Evolutionary conservation across 2,113 vertebrate species (phyloP), one percentile per base, ranked within the genome.

Genomic region (Tetraodon nigroviridis): DNA sequence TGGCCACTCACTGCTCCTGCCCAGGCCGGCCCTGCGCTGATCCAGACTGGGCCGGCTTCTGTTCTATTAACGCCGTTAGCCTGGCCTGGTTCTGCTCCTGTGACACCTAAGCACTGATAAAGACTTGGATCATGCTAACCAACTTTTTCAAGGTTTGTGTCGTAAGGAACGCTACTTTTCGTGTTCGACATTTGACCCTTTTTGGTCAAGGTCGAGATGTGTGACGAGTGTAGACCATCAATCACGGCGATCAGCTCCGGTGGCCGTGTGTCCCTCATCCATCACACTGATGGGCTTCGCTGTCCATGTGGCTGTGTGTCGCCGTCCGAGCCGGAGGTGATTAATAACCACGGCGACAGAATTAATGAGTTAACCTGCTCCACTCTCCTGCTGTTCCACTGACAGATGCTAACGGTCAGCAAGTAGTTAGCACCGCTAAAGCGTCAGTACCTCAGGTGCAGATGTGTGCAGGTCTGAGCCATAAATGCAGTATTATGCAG

Each of bases 181-280:
- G 42, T 29, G 7, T 6, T 32, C 27, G 71, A 77, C 71, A 67
- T 64, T 63, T 63, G n/a, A 19, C 63, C 54, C 54, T 19, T 13
- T 53, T 13, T 37, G 85, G 86, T 88, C 80, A 89, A 89, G 87
- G 89, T 89, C 85, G 87, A 86, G 78, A 80, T 29, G 64, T 61
- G 81, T 75, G 58, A 78, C 49, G 80, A 84, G 84, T 75, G 64
- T 73, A 52, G 44, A 63, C 84, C 88, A 89, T 91, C 86, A 85
- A 89, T 91, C 90, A 87, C 16, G 24, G 60, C 54, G 87, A 86
- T 84, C 81, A 53, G 75, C 75, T 87, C 84, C 85, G 85, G 66
- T 83, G 74, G 73, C 88, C 85, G 81, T 84, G 88, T 91, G 90
- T 86, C 84, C 61, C 84, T 85, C 85, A 89, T 90, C 84, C 79